Conservation (phyloP, 2,888 invertebrate genomes). For the Patella pellucida region DNA sequence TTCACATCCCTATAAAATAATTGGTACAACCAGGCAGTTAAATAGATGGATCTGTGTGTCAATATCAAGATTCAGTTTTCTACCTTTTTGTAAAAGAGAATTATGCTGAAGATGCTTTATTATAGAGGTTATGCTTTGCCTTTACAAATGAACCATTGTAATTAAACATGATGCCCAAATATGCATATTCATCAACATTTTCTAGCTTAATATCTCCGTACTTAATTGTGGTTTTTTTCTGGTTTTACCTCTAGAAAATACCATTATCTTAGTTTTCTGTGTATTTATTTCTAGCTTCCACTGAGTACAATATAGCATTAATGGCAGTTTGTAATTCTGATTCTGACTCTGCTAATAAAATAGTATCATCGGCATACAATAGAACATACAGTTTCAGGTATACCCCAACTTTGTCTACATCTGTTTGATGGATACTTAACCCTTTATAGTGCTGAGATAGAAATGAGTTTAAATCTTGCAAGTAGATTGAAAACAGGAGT, state of each 20-base stretch:
- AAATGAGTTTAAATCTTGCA: not conserved
- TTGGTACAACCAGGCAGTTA: not conserved
- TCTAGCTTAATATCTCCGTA: slow-evolving; percentile 13
- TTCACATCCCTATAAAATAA: not conserved
- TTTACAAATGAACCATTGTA: slow-evolving; percentile 10
- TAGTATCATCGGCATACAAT: too few species aligned
- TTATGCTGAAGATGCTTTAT: slow-evolving; percentile 12
- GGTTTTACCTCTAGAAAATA: slow-evolving; percentile 16
- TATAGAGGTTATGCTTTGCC: slow-evolving; percentile 2
- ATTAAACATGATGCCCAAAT: slow-evolving; percentile 17
- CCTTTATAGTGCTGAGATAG: too few species aligned
- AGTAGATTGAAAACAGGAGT: not conserved
- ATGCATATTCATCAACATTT: slow-evolving; percentile 20
- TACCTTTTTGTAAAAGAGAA: not conserved
- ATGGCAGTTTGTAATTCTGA: too few species aligned
- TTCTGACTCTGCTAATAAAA: too few species aligned
- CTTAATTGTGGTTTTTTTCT: slow-evolving; percentile 1
- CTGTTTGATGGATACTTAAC: too few species aligned
- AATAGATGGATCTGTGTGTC: not conserved
- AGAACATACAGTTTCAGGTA: too few species aligned
- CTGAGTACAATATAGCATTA: slow-evolving; percentile 3
- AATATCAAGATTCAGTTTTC: not conserved
- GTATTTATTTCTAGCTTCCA: slow-evolving; percentile 19
- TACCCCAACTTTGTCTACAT: too few species aligned
- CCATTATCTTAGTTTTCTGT: slow-evolving; percentile 16